Evolutionary conservation across 2,797 vertebrate species (phyloP).

Genomic region (Manis javanica): DNA sequence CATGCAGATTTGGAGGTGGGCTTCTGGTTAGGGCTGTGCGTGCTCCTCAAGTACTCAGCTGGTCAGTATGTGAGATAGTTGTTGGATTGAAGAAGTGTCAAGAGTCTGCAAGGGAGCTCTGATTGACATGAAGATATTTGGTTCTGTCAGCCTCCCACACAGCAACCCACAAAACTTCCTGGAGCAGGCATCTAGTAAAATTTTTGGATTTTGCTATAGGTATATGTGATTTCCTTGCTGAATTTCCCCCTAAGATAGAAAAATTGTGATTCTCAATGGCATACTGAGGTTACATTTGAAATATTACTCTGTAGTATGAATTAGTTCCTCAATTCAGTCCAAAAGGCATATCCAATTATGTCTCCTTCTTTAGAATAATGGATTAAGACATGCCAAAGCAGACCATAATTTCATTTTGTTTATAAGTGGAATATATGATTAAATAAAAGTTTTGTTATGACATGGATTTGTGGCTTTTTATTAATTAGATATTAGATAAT

Average conservation of each 20-base stretch:
- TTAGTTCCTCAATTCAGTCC: not conserved
- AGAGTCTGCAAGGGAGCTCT: not conserved
- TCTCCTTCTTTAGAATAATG: not conserved
- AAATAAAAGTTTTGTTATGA: not conserved
- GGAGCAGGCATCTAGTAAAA: not conserved
- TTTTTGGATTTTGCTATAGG: not conserved
- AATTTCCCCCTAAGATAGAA: not conserved
- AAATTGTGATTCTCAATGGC: not conserved
- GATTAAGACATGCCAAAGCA: not conserved
- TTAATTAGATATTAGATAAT: not conserved
- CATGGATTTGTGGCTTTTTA: not conserved
- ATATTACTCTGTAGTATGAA: not conserved
- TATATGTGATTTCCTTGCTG: not conserved
- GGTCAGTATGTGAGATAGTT: not conserved
- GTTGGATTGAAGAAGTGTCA: not conserved
- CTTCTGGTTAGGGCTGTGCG: not conserved
- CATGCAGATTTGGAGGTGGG: too few species aligned
- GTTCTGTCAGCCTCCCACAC: not conserved
- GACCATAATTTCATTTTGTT: not conserved
- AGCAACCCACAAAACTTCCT: not conserved
- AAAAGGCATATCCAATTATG: not conserved
- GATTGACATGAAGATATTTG: not conserved
- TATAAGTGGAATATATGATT: not conserved
- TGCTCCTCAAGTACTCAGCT: fast-evolving
- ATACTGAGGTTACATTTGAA: not conserved